A percentile compares a stretch with the other conserved stretches of the same genome.
Evolutionary conservation across 1,140 invertebrate genomes (phyloP).

Genomic region (Calephelis virginiensis): DNA sequence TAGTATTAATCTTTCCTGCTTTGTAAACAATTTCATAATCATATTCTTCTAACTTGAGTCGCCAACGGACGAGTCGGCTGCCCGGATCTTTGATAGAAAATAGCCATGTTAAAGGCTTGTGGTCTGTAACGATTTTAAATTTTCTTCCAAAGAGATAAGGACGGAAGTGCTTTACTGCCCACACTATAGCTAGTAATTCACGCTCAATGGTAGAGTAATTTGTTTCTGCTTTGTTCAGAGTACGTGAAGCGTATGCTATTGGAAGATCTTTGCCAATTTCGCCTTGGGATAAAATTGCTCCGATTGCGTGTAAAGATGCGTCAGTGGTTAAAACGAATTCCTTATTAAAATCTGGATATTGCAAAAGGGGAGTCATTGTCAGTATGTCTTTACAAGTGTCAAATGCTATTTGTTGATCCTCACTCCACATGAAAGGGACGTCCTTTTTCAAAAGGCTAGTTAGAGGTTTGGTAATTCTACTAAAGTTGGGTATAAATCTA

Average conservation of each 20-base stretch:
- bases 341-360: slow-evolving; percentile 7
- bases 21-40: slow-evolving; percentile 66
- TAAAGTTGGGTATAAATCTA: slow-evolving; percentile 45
- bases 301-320: background rate
- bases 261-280: slow-evolving; percentile 41
- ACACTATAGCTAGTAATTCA: background rate
- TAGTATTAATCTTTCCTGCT: slow-evolving; percentile 54
- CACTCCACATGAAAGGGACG: background rate
- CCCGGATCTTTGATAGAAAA: slow-evolving; percentile 9
- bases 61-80: slow-evolving; percentile 70
- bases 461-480: background rate
- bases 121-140: slow-evolving; percentile 1
- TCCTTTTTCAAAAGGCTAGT: background rate
- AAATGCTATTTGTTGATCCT: background rate
- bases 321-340: slow-evolving; percentile 4
- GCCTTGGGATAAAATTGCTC: slow-evolving; percentile 50
- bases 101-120: background rate
- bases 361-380: background rate
- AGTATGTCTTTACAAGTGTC: background rate
- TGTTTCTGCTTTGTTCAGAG: slow-evolving; percentile 16
- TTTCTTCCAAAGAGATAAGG: slow-evolving; percentile 2
- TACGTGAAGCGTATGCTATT: slow-evolving; percentile 43
- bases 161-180: slow-evolving; percentile 2
- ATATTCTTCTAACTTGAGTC: slow-evolving; percentile 68
- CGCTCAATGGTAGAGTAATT: background rate